Percentiles rank a stretch among this genome's conserved stretches.
Evolutionary conservation across 2,113 vertebrate species (phyloP).

Genomic region (Astur gentilis): DNA sequence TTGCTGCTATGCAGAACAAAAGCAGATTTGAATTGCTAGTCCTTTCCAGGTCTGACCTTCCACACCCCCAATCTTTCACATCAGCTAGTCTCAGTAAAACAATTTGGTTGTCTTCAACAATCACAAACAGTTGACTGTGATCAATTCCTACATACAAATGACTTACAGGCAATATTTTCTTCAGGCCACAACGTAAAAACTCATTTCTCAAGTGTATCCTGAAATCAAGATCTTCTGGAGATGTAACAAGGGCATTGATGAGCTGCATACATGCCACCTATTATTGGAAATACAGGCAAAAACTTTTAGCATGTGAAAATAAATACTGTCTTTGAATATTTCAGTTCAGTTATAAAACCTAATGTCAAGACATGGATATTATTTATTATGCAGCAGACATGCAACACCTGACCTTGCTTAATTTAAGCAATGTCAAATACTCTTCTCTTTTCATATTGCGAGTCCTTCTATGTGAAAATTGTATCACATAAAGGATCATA

Average conservation of each 20-base stretch:
- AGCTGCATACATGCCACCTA: conserved; percentile 98
- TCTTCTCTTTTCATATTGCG: neutral
- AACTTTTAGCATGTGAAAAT: neutral
- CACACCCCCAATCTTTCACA: neutral
- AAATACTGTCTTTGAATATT: neutral
- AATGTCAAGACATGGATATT: neutral
- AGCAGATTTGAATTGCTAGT: neutral
- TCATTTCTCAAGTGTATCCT: conserved; percentile 98
- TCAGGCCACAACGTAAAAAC: conserved; percentile 92
- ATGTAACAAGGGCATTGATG: conserved; percentile 96
- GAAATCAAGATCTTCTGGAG: conserved; percentile 95
- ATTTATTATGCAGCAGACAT: neutral
- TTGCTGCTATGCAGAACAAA: neutral
- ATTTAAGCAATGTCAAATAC: neutral
- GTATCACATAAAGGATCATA: neutral
- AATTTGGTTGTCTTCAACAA: neutral
- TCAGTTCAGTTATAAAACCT: neutral
- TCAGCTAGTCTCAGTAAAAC: neutral
- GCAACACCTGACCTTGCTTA: neutral
- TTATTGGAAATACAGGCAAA: neutral
- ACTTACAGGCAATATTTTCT: conserved; percentile 93
- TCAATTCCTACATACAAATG: neutral
- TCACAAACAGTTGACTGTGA: neutral
- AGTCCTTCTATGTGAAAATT: neutral
- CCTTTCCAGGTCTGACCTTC: neutral